Conservation (phyloP, 2,113 vertebrate genomes). For the Notiomystis cincta region DNA sequence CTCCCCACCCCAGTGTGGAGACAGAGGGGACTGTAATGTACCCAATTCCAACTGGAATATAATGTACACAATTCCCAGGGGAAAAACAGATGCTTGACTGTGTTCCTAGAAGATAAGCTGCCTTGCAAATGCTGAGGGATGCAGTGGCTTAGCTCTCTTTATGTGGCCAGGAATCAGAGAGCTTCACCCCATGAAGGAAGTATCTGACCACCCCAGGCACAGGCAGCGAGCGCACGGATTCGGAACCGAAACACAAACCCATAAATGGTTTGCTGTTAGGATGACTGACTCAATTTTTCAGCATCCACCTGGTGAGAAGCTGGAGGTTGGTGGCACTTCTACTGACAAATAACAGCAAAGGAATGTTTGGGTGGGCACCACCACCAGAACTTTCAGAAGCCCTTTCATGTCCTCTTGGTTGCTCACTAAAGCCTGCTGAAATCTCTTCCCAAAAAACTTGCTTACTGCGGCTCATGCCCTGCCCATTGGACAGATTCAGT, state of each 20-base stretch:
- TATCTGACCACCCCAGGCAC: background rate
- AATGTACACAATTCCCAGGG: background rate
- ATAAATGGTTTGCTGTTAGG: background rate
- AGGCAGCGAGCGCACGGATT: accelerated
- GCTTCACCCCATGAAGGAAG: background rate
- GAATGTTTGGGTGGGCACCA: background rate
- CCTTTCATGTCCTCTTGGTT: background rate
- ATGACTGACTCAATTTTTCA: background rate
- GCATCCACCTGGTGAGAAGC: background rate
- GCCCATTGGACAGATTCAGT: background rate
- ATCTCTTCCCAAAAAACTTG: background rate
- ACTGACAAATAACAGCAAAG: background rate
- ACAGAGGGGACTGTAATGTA: background rate
- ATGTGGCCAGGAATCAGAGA: background rate
- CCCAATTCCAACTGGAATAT: background rate
- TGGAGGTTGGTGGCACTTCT: background rate
- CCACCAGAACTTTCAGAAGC: background rate
- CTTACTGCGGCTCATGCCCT: background rate
- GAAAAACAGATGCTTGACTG: background rate
- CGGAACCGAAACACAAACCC: background rate
- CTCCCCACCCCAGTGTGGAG: accelerated
- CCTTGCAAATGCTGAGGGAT: background rate
- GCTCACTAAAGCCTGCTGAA: background rate
- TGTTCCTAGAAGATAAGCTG: background rate
- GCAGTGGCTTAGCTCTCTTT: background rate